Percentiles rank a stretch among this genome's conserved stretches.
Conservation (phyloP, 2,888 invertebrate species). For the Dryococelus australis region DNA sequence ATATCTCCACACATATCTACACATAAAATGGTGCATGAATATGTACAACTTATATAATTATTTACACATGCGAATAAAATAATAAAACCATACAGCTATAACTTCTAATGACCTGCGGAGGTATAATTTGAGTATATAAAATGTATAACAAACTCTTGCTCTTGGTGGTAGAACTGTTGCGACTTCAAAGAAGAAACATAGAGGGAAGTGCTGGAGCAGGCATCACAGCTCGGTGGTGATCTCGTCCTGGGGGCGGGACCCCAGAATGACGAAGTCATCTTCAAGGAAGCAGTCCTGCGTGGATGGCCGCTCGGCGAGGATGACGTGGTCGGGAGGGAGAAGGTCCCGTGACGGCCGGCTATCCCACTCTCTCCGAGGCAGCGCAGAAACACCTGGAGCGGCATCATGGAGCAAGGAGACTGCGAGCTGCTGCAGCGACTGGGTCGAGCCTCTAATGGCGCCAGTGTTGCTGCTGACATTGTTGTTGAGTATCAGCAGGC, state of each 20-base stretch:
- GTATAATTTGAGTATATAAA: neutral
- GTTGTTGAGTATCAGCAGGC: too few relatives aligned
- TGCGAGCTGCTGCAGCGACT: conserved; percentile 53
- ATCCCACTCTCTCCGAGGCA: neutral
- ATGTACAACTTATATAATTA: too few relatives aligned
- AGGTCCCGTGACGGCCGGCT: too few relatives aligned
- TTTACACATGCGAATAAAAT: neutral
- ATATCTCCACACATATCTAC: too few relatives aligned
- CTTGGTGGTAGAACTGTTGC: neutral
- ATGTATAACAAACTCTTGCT: neutral
- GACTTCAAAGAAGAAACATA: neutral
- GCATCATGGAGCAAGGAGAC: neutral
- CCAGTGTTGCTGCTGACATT: conserved; percentile 57
- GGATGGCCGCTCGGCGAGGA: conserved; percentile 58
- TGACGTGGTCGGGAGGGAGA: conserved; percentile 53
- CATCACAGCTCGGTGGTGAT: conserved; percentile 84
- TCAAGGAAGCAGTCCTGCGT: conserved; percentile 61
- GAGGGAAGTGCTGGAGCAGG: neutral
- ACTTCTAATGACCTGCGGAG: neutral
- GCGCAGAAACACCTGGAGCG: neutral
- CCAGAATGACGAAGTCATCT: conserved; percentile 83
- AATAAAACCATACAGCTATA: neutral
- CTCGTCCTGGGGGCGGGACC: conserved; percentile 87
- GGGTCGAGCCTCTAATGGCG: conserved; percentile 49
- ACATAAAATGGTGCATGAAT: too few relatives aligned